Evolutionary conservation across 1,140 invertebrate species (phyloP).

Genomic region (Drosophila persimilis): DNA sequence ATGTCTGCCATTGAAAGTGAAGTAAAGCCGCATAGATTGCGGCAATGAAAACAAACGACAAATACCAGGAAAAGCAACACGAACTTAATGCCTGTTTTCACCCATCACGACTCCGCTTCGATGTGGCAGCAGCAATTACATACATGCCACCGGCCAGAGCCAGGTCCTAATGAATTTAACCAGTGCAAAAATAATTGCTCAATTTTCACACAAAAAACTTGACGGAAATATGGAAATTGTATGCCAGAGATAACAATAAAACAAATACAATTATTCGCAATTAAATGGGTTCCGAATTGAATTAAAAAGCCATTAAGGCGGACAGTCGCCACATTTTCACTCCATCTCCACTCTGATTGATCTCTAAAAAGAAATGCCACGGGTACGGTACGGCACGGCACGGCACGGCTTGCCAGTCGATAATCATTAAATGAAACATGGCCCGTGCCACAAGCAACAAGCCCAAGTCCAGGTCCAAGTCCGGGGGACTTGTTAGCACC

Average conservation of each 20-base stretch:
- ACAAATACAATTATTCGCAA: slow-evolving; percentile 32
- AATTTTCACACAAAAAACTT: slow-evolving; percentile 35
- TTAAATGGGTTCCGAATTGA: slow-evolving; percentile 27
- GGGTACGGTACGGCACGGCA: not conserved
- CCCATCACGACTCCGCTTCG: slow-evolving; percentile 35
- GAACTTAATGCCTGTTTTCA: slow-evolving; percentile 41
- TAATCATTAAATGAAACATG: slow-evolving; percentile 39
- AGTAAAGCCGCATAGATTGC: slow-evolving; percentile 47
- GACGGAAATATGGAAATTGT: slow-evolving; percentile 13
- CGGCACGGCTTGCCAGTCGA: not conserved
- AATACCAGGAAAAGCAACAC: slow-evolving; percentile 17
- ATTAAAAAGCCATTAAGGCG: slow-evolving; percentile 25
- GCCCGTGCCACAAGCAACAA: slow-evolving; percentile 35
- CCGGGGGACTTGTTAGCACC: slow-evolving; percentile 24
- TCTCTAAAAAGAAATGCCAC: slow-evolving; percentile 4
- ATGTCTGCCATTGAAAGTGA: slow-evolving; percentile 53
- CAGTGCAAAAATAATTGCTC: slow-evolving; percentile 51
- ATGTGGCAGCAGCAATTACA: slow-evolving; percentile 35
- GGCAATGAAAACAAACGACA: slow-evolving; percentile 35
- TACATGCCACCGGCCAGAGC: not conserved
- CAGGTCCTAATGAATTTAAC: slow-evolving; percentile 30
- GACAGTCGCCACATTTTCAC: slow-evolving; percentile 35
- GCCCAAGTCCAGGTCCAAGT: not conserved
- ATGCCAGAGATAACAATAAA: too few species aligned
- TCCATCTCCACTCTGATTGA: slow-evolving; percentile 37